Evolutionary conservation across 2,797 vertebrate species (phyloP).

Genomic region (Adrianichthys oophorus): DNA sequence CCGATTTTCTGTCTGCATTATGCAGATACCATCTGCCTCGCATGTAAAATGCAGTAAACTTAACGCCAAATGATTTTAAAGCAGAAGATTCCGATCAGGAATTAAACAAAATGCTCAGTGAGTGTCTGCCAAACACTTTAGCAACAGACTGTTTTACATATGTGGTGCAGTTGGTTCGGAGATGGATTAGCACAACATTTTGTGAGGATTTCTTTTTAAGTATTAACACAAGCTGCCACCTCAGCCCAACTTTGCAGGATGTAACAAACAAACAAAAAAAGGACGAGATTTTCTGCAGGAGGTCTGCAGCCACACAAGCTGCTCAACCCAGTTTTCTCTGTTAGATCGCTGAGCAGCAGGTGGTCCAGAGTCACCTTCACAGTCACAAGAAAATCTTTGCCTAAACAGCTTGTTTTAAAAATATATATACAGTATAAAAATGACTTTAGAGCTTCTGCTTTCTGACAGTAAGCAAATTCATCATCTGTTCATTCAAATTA

Average conservation of each 20-base stretch:
- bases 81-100: slow-evolving; percentile 41
- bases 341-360: slow-evolving; percentile 2
- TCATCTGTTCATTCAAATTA: too few species aligned
- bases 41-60: slow-evolving; percentile 22
- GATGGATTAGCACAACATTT: slow-evolving; percentile 44
- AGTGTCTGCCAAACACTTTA: slow-evolving; percentile 48
- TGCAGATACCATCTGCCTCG: slow-evolving; percentile 34
- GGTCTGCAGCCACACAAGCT: neutral
- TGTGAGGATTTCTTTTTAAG: slow-evolving; percentile 29
- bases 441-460: neutral
- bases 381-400: neutral
- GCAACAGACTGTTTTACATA: slow-evolving; percentile 60
- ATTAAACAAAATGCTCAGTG: slow-evolving; percentile 42
- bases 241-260: slow-evolving; percentile 26
- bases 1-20: too few species aligned
- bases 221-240: slow-evolving; percentile 38
- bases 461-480: neutral
- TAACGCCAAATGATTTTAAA: slow-evolving; percentile 42
- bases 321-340: neutral
- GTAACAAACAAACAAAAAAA: slow-evolving; percentile 4
- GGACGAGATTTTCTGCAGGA: neutral
- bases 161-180: slow-evolving; percentile 24
- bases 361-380: slow-evolving; percentile 2
- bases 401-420: neutral
- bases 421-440: neutral